A percentile compares a stretch with the other conserved stretches of the same genome.
Evolutionary conservation across 2,113 vertebrate species (phyloP).

Genomic region (Aldabrachelys gigantea): DNA sequence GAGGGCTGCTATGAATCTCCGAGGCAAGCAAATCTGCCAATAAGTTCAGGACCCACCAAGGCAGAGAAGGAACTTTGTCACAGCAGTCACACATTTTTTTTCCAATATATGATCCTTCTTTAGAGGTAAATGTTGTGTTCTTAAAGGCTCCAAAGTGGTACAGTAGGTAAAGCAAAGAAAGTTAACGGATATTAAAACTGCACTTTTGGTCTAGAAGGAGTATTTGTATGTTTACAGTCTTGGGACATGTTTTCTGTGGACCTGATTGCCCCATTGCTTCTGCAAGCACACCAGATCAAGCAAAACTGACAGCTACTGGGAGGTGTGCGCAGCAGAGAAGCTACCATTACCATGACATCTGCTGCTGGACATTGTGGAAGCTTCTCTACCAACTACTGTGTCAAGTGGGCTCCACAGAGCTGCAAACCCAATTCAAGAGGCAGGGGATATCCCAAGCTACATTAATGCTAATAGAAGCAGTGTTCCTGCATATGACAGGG

Average conservation of each 20-base stretch:
- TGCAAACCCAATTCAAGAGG: background rate
- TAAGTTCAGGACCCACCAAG: too few species aligned
- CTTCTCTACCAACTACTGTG: fast-evolving
- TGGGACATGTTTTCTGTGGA: fast-evolving
- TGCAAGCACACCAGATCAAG: background rate
- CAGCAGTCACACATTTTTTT: background rate
- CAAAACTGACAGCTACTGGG: background rate
- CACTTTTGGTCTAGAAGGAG: background rate
- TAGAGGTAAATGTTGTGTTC: background rate
- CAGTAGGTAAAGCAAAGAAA: background rate
- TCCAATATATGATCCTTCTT: background rate
- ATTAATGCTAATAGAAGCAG: background rate
- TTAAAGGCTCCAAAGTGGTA: background rate
- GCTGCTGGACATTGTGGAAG: fast-evolving
- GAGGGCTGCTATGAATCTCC: too few species aligned
- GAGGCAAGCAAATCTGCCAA: too few species aligned
- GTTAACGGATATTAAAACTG: background rate
- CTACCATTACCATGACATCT: background rate
- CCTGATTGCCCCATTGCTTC: background rate
- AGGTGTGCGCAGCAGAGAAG: background rate
- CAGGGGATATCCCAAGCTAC: background rate
- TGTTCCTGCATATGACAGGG: background rate
- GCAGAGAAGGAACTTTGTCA: too few species aligned
- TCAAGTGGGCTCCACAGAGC: fast-evolving
- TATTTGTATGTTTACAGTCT: background rate